Conservation (phyloP, 2,797 vertebrate species). For the Denticeps clupeoides region DNA sequence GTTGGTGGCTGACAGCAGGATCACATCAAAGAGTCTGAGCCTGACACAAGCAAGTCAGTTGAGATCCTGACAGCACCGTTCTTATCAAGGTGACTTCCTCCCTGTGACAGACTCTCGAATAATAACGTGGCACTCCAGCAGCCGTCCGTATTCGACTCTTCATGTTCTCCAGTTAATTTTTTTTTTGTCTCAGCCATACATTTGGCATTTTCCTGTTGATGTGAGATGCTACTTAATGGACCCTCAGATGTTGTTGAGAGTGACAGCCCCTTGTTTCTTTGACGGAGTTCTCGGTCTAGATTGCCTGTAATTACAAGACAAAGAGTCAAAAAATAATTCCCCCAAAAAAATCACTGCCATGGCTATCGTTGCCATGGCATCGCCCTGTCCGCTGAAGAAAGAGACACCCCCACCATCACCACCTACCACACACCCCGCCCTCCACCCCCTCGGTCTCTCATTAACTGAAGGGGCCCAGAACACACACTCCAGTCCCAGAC, state of each 20-base stretch:
- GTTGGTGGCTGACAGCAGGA: too few relatives aligned
- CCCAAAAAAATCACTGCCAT: slow-evolving; percentile 32
- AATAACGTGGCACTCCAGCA: too few relatives aligned
- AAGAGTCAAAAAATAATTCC: slow-evolving; percentile 35
- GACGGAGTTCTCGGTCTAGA: slow-evolving; percentile 34
- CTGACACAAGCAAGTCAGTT: slow-evolving; percentile 5
- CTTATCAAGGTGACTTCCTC: slow-evolving; percentile 3
- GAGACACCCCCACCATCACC: slow-evolving; percentile 24
- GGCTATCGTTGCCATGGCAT: slow-evolving; percentile 37
- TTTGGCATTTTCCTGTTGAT: too few relatives aligned
- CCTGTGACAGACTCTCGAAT: too few relatives aligned
- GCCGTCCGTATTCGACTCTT: too few relatives aligned
- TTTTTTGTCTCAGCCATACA: too few relatives aligned
- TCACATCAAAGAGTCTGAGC: not conserved
- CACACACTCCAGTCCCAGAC: slow-evolving; percentile 33
- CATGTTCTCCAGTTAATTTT: too few relatives aligned
- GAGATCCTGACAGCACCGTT: not conserved
- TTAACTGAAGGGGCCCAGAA: slow-evolving; percentile 36
- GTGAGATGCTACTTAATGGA: slow-evolving; percentile 25
- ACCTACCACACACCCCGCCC: too few relatives aligned
- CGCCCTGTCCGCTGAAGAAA: slow-evolving; percentile 33
- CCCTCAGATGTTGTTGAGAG: slow-evolving; percentile 31
- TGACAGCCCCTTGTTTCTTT: slow-evolving; percentile 38
- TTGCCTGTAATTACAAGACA: slow-evolving; percentile 47
- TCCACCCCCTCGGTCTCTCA: slow-evolving; percentile 43